Conservation (phyloP, 2,113 vertebrate species). For the Prochilodus magdalenae region DNA sequence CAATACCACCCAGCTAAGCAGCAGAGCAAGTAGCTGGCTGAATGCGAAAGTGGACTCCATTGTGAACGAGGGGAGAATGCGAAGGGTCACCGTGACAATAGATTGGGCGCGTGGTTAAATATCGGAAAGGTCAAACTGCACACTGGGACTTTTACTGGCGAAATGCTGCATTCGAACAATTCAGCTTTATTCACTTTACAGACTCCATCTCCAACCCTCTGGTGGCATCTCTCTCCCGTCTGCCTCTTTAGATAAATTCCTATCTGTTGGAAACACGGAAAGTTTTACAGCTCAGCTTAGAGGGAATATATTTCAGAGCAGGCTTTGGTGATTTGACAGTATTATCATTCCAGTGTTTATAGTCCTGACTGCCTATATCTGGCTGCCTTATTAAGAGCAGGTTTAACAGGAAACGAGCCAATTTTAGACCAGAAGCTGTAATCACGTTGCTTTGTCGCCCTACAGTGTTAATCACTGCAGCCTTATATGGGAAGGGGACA, state of each 20-base stretch:
- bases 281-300: conserved; percentile 72
- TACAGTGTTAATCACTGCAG: too few species aligned
- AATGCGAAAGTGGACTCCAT: conserved; percentile 72
- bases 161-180: conserved; percentile 77
- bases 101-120: conserved; percentile 76
- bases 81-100: conserved; percentile 71
- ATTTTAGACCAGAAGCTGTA: not conserved
- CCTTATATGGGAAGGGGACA: too few species aligned
- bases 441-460: not conserved
- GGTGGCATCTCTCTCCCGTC: conserved; percentile 57
- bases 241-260: conserved; percentile 37
- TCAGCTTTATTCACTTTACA: conserved; percentile 68
- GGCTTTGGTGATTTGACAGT: not conserved
- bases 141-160: conserved; percentile 73
- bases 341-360: not conserved
- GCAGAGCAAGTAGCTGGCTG: conserved; percentile 52
- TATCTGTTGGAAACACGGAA: conserved; percentile 48
- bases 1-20: conserved; percentile 64
- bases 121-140: conserved; percentile 77
- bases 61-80: conserved; percentile 59
- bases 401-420: not conserved
- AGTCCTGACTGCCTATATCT: not conserved
- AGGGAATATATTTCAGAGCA: conserved; percentile 71
- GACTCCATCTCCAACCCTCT: conserved; percentile 66
- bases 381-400: too few species aligned